Evolutionary conservation across 2,797 vertebrate genomes (phyloP).

Genomic region (Sebastes diaconus): DNA sequence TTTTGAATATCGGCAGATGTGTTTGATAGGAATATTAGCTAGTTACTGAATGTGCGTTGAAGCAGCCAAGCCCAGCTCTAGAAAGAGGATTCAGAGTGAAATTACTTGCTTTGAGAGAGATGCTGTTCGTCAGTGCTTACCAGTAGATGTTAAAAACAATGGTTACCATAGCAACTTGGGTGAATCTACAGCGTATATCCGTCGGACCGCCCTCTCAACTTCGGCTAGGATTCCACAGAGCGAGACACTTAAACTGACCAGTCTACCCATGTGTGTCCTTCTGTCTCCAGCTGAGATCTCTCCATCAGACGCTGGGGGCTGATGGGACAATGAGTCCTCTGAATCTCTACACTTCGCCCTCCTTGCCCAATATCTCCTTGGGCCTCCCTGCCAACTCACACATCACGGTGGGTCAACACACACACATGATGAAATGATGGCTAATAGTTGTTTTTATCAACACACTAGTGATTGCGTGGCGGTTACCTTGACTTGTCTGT

Average conservation of each 20-base stretch:
- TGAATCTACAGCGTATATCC: neutral
- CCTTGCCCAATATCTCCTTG: constrained; percentile 96
- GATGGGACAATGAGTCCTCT: constrained; percentile 90
- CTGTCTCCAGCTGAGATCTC: constrained; percentile 87
- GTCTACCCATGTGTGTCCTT: neutral
- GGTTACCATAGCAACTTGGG: neutral
- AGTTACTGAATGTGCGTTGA: neutral
- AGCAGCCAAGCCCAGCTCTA: neutral
- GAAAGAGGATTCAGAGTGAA: neutral
- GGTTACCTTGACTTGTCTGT: neutral
- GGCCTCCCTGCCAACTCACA: constrained; percentile 93
- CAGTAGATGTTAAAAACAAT: neutral
- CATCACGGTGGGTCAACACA: constrained; percentile 85
- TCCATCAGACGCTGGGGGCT: constrained; percentile 88
- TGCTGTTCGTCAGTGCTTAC: neutral
- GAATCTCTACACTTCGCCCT: constrained; percentile 96
- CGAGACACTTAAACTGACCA: neutral
- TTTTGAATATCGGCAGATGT: neutral
- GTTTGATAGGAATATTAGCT: neutral
- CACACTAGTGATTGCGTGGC: neutral
- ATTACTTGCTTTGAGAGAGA: neutral
- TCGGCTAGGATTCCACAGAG: neutral
- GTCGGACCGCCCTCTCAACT: neutral
- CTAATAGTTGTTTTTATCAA: neutral
- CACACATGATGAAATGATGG: neutral